Evolutionary conservation across 2,113 vertebrate genomes (phyloP), one percentile per base, ranked within the genome.

Genomic region (Cyphomyrus plagiostoma): DNA sequence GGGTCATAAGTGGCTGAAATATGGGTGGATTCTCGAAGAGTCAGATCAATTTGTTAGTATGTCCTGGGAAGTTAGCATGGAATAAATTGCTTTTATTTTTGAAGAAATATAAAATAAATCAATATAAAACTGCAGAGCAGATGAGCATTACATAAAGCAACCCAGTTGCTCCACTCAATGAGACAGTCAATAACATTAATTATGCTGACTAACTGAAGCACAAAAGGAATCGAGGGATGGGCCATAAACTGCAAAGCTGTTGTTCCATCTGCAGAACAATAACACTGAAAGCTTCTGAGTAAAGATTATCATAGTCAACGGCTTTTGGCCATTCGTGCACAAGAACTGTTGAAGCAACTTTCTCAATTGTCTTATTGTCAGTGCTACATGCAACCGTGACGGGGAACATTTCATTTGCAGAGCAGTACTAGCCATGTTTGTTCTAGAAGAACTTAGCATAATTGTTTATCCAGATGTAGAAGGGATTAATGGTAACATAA

Each of bases 181-280:
- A 83, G 82, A 48, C 52, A 88, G 62, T 89, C 88, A 87, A 90
- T 86, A 86, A 89, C 50, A 84, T 88, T 90, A 90, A 92, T 74
- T 86, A 70, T 46, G 89, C 66, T 84, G 88, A 89, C 89, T 48
- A 82, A 90, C 56, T 74, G 26, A 30, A 88, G 88, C 50, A 82
- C 45, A 70, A 53, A 26, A 77, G 49, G 52, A 86, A 53, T 19
- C 49, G 58, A 80, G 42, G 46, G 62, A 90, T 45, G 56, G 70
- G 88, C 89, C 87, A 83, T 90, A 89, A 92, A 91, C 74, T 82
- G 58, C 87, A 84, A 89, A 89, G 91, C 83, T 90, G 83, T 88
- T 89, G 53, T 83, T 88, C 80, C 83, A 66, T 90, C 88, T 88
- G 87, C 39, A n/a, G 26, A 90, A 87, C 82, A 88, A 70, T 80